Base-by-base conservation (phyloP, 2,113 vertebrate genomes). In the Chascanopsetta lugubris region DNA sequence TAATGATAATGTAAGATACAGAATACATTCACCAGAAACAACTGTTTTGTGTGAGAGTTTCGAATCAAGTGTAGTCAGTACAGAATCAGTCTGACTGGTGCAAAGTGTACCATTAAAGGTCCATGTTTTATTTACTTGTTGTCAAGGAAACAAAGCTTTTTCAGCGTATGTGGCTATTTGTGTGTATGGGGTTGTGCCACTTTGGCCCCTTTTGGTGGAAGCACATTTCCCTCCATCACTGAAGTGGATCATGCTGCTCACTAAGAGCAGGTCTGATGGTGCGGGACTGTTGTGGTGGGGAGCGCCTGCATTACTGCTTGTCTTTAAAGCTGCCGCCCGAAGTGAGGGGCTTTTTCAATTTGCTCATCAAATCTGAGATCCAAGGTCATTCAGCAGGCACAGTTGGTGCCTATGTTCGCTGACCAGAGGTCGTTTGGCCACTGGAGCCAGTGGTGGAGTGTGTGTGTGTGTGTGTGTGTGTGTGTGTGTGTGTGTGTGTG, bases 101-200 rank as follows among this genome's bases (percentile, higher is more conserved):
- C 13, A 68, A 75, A 55, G 18, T 51, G 21, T 60, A 34, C 69
- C 29, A 64, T 77, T 45, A 71, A 71, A 71, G 13, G 18, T n/a
- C 2, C 17, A 80, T 85, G 48, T 80, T 85, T 86, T 80, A 86
- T 87, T 79, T 64, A 83, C 53, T 48, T 76, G 51, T 75, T 77
- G 53, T 69, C 65, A 77, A 57, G 48, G 43, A 75, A 70, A 72
- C 34, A 69, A 59, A 78, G 29, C 47, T 45, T n/a, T 65, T 77
- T 60, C 6, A 40, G 50, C 27, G 42, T 69, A 53, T 30, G 27
- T 60, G 38, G 63, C 66, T 79, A 42, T 80, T 65, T 83, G 51
- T 54, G 50, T 59, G 42, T 59, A 58, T 65, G 46, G 61, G 48
- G 56, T 21, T 54, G 24, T 58, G 40, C 27, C 18, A 49, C 18